A percentile compares a stretch with the other conserved stretches of the same genome.
Conservation (phyloP, 2,113 vertebrate species). For the Antechinus flavipes region DNA sequence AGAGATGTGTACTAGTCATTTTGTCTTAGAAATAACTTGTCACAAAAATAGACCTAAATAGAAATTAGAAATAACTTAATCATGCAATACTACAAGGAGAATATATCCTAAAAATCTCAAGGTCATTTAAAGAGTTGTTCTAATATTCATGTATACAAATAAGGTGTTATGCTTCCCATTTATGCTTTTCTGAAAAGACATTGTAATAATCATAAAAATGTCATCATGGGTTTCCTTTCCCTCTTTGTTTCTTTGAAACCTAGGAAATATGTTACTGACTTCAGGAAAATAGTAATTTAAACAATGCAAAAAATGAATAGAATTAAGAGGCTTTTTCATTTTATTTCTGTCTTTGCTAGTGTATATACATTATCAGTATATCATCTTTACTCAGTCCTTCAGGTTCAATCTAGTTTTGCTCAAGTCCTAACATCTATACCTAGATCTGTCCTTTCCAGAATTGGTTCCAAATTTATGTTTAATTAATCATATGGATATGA, state of each 20-base stretch:
- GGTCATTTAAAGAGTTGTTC: neutral
- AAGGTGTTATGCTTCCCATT: neutral
- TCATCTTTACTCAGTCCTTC: neutral
- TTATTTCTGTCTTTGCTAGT: neutral
- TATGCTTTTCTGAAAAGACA: neutral
- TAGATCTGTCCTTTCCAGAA: neutral
- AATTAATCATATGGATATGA: neutral
- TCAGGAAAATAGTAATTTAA: conserved; percentile 18
- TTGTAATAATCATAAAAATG: neutral
- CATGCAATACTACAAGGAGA: neutral
- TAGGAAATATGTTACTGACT: neutral
- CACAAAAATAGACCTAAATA: neutral
- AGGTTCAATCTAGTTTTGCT: neutral
- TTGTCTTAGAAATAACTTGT: neutral
- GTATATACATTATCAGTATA: neutral
- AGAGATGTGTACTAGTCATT: conserved; percentile 21
- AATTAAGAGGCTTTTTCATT: neutral
- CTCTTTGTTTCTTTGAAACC: neutral
- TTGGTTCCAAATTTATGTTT: neutral
- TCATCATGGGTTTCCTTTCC: neutral
- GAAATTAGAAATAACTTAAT: neutral
- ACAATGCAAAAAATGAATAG: neutral
- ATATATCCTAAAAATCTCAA: neutral
- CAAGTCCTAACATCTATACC: neutral
- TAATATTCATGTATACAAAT: neutral